Percentiles rank a stretch among this genome's conserved stretches.
Evolutionary conservation across 2,113 vertebrate genomes (phyloP).

Genomic region (Rhinolophus ferrumequinum): DNA sequence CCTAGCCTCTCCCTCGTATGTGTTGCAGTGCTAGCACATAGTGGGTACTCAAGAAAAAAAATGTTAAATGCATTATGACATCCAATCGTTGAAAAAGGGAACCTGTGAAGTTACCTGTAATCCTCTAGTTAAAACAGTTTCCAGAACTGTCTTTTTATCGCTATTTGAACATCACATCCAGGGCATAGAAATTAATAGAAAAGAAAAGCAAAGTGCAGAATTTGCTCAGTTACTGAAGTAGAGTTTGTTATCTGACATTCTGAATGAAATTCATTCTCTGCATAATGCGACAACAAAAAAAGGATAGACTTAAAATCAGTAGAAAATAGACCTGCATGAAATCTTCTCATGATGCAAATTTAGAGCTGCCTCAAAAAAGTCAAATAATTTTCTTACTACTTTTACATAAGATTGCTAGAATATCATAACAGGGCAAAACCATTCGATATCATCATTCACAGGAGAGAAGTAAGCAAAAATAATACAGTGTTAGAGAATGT

Average conservation of each 20-base stretch:
- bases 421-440: not conserved
- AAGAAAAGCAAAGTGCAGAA: not conserved
- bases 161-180: not conserved
- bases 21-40: not conserved
- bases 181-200: constrained; percentile 17
- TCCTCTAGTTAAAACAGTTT: constrained; percentile 22
- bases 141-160: constrained; percentile 15
- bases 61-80: not conserved
- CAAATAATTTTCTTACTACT: not conserved
- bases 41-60: not conserved
- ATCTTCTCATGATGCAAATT: not conserved
- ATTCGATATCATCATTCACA: not conserved
- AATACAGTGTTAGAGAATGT: constrained; percentile 16
- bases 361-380: not conserved
- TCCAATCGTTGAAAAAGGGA: not conserved
- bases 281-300: not conserved
- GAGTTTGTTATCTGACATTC: fast-evolving
- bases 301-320: not conserved
- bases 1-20: not conserved
- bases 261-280: constrained; percentile 23
- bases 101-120: not conserved
- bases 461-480: constrained; percentile 25
- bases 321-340: constrained; percentile 22
- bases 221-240: not conserved
- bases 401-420: constrained; percentile 43